Base-by-base conservation (phyloP, 2,113 vertebrate genomes). In the Chinchilla lanigera region DNA sequence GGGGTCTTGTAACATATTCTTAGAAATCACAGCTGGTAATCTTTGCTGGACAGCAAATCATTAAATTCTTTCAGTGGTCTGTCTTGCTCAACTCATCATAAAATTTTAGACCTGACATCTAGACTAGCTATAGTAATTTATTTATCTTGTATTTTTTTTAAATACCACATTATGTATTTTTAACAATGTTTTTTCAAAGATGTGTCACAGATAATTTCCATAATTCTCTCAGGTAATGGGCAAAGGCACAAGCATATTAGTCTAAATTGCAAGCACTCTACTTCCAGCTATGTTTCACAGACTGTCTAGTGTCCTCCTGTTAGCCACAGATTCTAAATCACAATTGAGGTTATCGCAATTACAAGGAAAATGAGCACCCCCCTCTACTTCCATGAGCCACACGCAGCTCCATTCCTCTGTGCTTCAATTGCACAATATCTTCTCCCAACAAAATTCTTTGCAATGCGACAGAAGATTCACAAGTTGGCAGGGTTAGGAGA, bases 231-330 rank as follows among this genome's bases (percentile, higher is more conserved):
- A 50, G 61, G 75, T 82, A 65, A 94, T 92, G 24, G 95, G 61
- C 67, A 75, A 96, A 96, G 84, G 52, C 38, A 96, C 65, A 93
- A 84, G 92, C 90, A 92, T 93, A 95, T 87, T 75, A 73, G 52
- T 97, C 22, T 92, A 89, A 95, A 84, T 30, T 82, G 35, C 26
- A 97, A 96, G 82, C 3, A 60, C 80, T 83, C 24, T 93, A 82
- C 61, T 73, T 92, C 41, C 22, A 80, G 61, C 41, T 96, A 86
- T 52, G 81, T 50, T 96, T 96, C 78, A 89, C 26, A 73, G 20
- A 85, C 92, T 75, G 77, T 77, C 83, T 75, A 61, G 93, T 95
- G 95, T 97, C 56, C 67, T 95, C 54, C 80, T 94, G n/a, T 60
- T 61, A 95, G 69, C 24, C 22, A 63, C 69, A 84, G 38, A 87